Percentiles rank a stretch among this genome's conserved stretches.
These are phyloP conservation scores for Pachyseris speciosa DNA, from an alignment of 64 coral and sea anemone species.

Conservation along the genomic window DNA sequence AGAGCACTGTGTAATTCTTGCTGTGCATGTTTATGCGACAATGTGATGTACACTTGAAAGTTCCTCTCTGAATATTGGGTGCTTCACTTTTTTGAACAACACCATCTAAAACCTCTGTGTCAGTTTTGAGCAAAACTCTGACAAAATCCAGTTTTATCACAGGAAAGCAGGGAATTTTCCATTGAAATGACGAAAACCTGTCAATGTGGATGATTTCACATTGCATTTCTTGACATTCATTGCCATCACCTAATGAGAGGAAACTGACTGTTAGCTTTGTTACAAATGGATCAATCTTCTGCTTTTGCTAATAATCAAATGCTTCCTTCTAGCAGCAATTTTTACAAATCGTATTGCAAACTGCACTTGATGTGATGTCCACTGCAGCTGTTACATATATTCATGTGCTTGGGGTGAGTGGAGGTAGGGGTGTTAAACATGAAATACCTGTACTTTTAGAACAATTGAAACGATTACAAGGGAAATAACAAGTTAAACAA, in stretches of 20 bases:
- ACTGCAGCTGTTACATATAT: too few species aligned
- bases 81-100: not conserved
- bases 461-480: too few species aligned
- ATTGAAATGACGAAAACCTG: not conserved
- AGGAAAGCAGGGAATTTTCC: slow-evolving; percentile 48
- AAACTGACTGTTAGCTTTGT: not conserved
- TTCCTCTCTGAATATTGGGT: not conserved
- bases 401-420: too few species aligned
- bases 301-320: too few species aligned
- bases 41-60: not conserved
- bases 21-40: not conserved
- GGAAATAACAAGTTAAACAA: too few species aligned
- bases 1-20: not conserved
- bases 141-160: slow-evolving; percentile 14
- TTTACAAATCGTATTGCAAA: too few species aligned
- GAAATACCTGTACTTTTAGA: too few species aligned
- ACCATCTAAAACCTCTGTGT: not conserved
- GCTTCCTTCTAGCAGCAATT: too few species aligned
- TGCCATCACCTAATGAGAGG: not conserved
- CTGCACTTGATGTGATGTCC: too few species aligned
- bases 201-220: not conserved
- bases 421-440: too few species aligned
- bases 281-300: not conserved
- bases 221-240: not conserved
- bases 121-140: not conserved